These are phyloP conservation scores for Eunapius fragilis DNA, from an alignment of 37 sponge, comb jelly and placozoan genomes.

Conservation along the genomic window DNA sequence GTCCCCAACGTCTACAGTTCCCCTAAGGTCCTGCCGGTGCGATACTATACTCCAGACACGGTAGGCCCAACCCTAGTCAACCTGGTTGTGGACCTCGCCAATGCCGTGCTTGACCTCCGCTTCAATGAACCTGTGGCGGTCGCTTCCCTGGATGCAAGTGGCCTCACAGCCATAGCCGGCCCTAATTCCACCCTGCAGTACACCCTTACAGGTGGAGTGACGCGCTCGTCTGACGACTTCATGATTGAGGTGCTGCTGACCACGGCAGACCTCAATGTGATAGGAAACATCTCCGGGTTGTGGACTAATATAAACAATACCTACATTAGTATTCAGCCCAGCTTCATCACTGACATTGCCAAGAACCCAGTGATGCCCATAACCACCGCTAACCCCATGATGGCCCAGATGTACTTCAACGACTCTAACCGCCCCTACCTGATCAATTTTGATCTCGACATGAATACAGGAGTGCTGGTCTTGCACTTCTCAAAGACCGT, in stretches of 20 bases:
- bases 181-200: slow-evolving; percentile 59
- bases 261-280: slow-evolving; percentile 74
- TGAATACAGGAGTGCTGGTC: slow-evolving; percentile 70
- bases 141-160: slow-evolving; percentile 62
- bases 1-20: slow-evolving; percentile 44
- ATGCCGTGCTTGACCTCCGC: slow-evolving; percentile 57
- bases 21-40: slow-evolving; percentile 37
- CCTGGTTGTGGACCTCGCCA: slow-evolving; percentile 70
- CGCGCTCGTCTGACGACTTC: slow-evolving; percentile 73
- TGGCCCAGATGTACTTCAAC: slow-evolving; percentile 46
- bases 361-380: slow-evolving; percentile 60
- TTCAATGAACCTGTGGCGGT: slow-evolving; percentile 87
- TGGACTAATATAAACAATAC: slow-evolving; percentile 72
- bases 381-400: slow-evolving; percentile 23
- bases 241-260: slow-evolving; percentile 40
- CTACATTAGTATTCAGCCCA: slow-evolving; percentile 62
- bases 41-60: slow-evolving; percentile 62
- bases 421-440: slow-evolving; percentile 69
- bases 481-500: slow-evolving; percentile 89
- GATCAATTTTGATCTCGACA: slow-evolving; percentile 75
- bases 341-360: slow-evolving; percentile 76
- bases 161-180: slow-evolving; percentile 65
- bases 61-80: slow-evolving; percentile 68
- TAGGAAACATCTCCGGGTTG: slow-evolving; percentile 74
- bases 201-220: slow-evolving; percentile 74